Evolutionary conservation across 2,888 invertebrate genomes (phyloP), one percentile per base, ranked within the genome.

Genomic region (Hirtodrosophila trivittata): DNA sequence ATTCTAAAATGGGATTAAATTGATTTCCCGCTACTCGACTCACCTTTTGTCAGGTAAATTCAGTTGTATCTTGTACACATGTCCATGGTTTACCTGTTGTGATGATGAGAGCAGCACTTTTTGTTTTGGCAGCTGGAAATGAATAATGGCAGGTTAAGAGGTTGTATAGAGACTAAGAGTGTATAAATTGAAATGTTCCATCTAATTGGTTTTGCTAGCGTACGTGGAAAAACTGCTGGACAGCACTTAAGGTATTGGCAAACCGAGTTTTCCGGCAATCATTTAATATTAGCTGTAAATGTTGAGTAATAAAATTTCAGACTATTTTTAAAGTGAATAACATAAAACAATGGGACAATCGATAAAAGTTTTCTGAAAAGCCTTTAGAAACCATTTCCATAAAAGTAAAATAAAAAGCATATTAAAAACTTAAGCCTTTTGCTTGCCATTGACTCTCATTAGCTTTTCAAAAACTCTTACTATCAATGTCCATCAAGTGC

Each of bases 1-100:
- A 77, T 64, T 75, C 71, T 55, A 59, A 85, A 81, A 85, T 78
- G 54, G 83, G 81, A 78, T 81, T 81, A 82, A 81, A 85, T 85
- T 82, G 86, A 82, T 85, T 85, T 86, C 68, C 55, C 68, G 83
- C 86, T 85, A 78, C 81, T 75, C 68, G 57, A 73, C 50, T 21
- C 18, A 16, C 13, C 43, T 16, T 10, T n/a, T 9, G 35, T 26
- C 63, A 67, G 71, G 74, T 71, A 73, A 49, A 35, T 18, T 28
- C 9, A n/a, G 28, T 28, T 21, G 18, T 21, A 3, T 1, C n/a
- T n/a, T 1, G 9, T 28, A n/a, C n/a, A 7, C 9, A n/a, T 28
- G 28, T 28, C 28, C 28, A 9, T 9, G 2, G 9, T 7, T 38
- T 32, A 12, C 1, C 7, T 30, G 51, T 52, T 59, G n/a, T n/a